Evolutionary conservation across 2,797 vertebrate species (phyloP).

Genomic region (Galago senegalensis): DNA sequence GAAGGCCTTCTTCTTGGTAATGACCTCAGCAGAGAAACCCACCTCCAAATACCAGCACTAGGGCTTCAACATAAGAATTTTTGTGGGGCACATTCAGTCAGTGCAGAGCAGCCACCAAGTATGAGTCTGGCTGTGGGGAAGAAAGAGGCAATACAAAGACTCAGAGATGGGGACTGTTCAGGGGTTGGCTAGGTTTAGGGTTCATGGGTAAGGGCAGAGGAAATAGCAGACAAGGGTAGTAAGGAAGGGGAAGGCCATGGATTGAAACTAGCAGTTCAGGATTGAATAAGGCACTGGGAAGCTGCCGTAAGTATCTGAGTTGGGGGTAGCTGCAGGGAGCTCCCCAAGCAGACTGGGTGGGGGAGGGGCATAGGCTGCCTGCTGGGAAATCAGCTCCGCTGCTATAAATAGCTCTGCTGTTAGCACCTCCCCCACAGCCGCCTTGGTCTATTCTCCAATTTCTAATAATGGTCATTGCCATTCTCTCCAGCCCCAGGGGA

Average conservation of each 20-base stretch:
- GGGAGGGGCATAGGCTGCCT: neutral
- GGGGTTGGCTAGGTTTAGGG: neutral
- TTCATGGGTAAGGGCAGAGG: neutral
- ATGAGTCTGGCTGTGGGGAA: neutral
- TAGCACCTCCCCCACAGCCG: neutral
- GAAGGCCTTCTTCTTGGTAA: neutral
- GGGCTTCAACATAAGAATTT: neutral
- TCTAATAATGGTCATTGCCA: slow-evolving; percentile 73
- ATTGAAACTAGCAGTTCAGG: neutral
- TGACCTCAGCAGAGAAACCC: neutral
- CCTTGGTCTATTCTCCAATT: slow-evolving; percentile 32
- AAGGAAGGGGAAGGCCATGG: neutral
- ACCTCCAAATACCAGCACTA: neutral
- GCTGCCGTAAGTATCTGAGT: neutral
- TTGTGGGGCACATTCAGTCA: neutral
- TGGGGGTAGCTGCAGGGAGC: neutral
- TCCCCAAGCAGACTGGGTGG: neutral
- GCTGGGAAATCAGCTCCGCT: neutral
- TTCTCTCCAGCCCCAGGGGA: slow-evolving; percentile 7
- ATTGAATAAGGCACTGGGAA: accelerated
- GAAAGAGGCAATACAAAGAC: neutral
- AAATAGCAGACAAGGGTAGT: neutral
- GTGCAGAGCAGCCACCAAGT: neutral
- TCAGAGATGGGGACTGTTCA: neutral
- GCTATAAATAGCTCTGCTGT: slow-evolving; percentile 75